Base-by-base conservation (phyloP, 2,113 vertebrate genomes). In the Haemorhous mexicanus region DNA sequence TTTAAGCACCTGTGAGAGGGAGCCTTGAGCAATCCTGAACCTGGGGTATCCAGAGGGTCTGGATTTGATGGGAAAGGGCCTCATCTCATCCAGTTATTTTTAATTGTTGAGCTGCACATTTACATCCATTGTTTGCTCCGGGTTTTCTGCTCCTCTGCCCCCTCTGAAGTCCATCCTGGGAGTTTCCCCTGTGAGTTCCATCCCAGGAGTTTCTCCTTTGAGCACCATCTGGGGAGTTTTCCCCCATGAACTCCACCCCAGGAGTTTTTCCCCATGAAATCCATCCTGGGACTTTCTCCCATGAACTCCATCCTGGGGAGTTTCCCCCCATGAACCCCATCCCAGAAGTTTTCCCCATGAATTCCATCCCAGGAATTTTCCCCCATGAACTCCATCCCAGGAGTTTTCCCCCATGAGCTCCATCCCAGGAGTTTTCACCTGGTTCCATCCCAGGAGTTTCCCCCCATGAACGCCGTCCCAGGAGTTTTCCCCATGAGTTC, bases 191-290 rank as follows among this genome's bases (percentile, higher is more conserved):
- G 52, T 39, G 27, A 61, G 3, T 33, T 53, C 62, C 66, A 13
- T 41, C 47, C 47, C 1, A 0, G 13, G 28, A 27, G 20, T 16
- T 63, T 7, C 12, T 8, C 20, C 67, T 15, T 7, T 39, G n/a
- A 62, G 1, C 50, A 35, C 44, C 62, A 10, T 47, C 37, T 39
- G 0, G 0, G 20, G 35, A 46, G 2, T 70, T 30, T 47, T 3
- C 1, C 15, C 73, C 55, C 43, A 14, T 2, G 0, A 66, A 2
- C 32, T 53, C 62, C 79, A 16, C 37, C 46, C n/a, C 0, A 0
- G 15, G 27, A 47, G 6, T 35, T 23, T 30, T 16, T 4, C 5
- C 9, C 41, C 14, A 7, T 46, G 26, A 69, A 3, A 27, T 56
- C 61, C 83, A 17, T 44, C 44, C 19, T 1, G 1, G 1, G 20